A percentile compares a stretch with the other conserved stretches of the same genome.
phyloP scores from a whole-genome alignment of 2,797 vertebrate species.

The Pelochelys cantorii region DNA sequence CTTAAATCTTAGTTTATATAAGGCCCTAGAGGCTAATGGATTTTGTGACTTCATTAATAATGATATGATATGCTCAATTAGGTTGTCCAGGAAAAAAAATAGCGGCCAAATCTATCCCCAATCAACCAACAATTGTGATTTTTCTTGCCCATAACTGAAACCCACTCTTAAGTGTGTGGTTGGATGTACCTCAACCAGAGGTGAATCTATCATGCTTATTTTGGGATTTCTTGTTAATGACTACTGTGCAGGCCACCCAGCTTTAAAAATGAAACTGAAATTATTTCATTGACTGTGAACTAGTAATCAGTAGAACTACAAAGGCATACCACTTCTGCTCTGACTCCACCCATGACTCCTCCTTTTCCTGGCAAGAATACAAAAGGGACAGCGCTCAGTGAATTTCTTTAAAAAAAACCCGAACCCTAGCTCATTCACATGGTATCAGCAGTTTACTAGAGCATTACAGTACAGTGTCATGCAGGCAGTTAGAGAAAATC shows the following conservation, averaged over 20 bases:
- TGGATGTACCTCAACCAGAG: conserved; percentile 55
- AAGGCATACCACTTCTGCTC: conserved; percentile 5
- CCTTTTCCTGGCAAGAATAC: background rate
- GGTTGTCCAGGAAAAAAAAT: background rate
- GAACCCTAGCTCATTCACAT: background rate
- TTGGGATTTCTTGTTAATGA: conserved; percentile 59
- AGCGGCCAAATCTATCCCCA: conserved; percentile 15
- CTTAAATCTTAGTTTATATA: background rate
- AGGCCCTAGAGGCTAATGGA: background rate
- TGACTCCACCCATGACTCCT: background rate
- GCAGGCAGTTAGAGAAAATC: conserved; percentile 74
- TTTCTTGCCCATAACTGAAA: conserved; percentile 39
- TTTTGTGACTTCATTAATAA: background rate
- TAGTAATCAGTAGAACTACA: conserved; percentile 15
- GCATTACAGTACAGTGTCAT: conserved; percentile 69
- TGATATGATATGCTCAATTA: background rate
- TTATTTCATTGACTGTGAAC: background rate
- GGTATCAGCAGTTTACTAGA: conserved; percentile 71
- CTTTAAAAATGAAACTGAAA: conserved; percentile 54
- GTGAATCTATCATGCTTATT: conserved; percentile 56
- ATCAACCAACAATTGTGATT: conserved; percentile 11
- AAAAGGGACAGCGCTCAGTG: conserved; percentile 45
- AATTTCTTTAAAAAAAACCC: background rate
- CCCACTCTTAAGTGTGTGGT: conserved; percentile 2
- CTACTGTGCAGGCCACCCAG: conserved; percentile 64